Percentiles rank a stretch among this genome's conserved stretches.
phyloP scores from a whole-genome alignment of 2,888 invertebrate genomes.

The Phengaris alcon region DNA sequence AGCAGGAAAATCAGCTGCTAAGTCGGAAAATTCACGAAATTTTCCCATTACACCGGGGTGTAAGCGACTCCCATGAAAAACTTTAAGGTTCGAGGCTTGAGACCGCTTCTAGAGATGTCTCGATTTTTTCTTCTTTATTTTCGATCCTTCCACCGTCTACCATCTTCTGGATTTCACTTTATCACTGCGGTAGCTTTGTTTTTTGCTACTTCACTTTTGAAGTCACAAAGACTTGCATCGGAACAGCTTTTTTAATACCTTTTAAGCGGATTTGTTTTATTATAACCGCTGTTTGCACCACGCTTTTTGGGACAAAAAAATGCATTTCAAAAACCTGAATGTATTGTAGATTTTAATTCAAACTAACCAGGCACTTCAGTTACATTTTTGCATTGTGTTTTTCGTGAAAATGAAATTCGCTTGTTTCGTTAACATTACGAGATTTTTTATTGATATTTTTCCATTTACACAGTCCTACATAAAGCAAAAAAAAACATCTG shows the following conservation, averaged over 20 bases:
- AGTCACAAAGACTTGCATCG: constrained; percentile 37
- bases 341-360: neutral
- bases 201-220: constrained; percentile 40
- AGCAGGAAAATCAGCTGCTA: too few relatives aligned
- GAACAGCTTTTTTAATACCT: constrained; percentile 29
- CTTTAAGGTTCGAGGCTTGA: constrained; percentile 68
- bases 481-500: too few relatives aligned
- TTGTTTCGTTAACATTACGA: neutral
- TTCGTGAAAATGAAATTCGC: neutral
- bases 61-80: constrained; percentile 48
- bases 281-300: constrained; percentile 27
- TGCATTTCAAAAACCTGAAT: neutral
- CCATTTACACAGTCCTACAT: neutral
- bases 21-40: neutral
- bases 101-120: constrained; percentile 74
- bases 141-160: constrained; percentile 75
- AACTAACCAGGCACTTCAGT: constrained; percentile 1
- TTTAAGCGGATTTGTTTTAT: constrained; percentile 26
- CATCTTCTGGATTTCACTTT: constrained; percentile 59
- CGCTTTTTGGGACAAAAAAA: neutral
- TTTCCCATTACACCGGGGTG: constrained; percentile 46
- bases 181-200: constrained; percentile 48
- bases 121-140: constrained; percentile 75
- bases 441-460: neutral
- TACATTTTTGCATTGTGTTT: neutral